A percentile compares a stretch with the other conserved stretches of the same genome.
phyloP scores from a whole-genome alignment of 2,113 vertebrate genomes.

The Ptychochromis oligacanthus region DNA sequence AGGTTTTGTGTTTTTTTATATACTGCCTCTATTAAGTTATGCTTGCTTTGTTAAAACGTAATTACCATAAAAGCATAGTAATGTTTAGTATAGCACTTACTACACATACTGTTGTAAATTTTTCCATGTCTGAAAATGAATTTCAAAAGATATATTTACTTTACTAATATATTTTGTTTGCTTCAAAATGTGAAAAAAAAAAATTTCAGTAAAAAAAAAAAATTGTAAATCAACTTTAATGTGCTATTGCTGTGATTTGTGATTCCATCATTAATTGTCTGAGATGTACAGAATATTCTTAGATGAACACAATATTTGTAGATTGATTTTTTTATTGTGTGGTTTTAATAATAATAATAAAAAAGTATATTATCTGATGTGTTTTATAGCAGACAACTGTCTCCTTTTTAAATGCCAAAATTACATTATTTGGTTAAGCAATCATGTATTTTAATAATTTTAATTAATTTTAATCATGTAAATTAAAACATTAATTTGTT shows the following conservation, averaged over 20 bases:
- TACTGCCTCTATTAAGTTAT: not conserved
- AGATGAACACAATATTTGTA: not conserved
- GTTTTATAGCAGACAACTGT: not conserved
- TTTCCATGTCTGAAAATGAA: not conserved
- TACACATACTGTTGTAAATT: not conserved
- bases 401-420: not conserved
- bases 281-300: not conserved
- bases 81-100: not conserved
- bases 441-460: no score
- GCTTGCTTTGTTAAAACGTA: not conserved
- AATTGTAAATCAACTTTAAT: not conserved
- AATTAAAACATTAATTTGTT: not conserved
- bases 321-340: not conserved
- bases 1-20: not conserved
- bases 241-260: not conserved
- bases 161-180: not conserved
- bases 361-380: not conserved
- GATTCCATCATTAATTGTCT: not conserved
- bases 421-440: not conserved
- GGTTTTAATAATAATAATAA: not conserved
- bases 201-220: not conserved
- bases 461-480: not conserved
- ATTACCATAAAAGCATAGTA: not conserved
- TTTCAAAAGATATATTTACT: not conserved
- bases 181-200: not conserved